These are phyloP conservation scores for Drosophila setosimentum DNA, from an alignment of 2,888 invertebrate species.

Conservation along the genomic window DNA sequence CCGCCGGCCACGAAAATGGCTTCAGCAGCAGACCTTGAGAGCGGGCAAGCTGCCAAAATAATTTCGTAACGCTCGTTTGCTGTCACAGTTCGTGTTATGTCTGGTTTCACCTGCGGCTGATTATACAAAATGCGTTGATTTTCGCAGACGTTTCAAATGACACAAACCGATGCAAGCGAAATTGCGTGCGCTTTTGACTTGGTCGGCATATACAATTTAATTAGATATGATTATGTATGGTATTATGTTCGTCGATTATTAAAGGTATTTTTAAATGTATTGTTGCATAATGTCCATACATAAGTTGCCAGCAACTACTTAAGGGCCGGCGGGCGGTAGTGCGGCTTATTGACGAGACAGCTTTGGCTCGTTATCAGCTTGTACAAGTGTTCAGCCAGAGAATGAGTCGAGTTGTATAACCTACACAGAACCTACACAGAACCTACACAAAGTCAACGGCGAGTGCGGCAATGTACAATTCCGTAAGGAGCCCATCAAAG, in stretches of 20 bases:
- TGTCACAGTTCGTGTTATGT: conserved; percentile 8
- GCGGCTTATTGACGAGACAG: not conserved
- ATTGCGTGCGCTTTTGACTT: not conserved
- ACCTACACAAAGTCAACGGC: not conserved
- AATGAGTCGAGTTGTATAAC: conserved; percentile 49
- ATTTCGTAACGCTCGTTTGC: conserved; percentile 65
- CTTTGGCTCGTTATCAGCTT: conserved; percentile 26
- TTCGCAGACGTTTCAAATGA: conserved; percentile 49
- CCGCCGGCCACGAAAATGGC: conserved; percentile 35
- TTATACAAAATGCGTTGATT: conserved; percentile 24
- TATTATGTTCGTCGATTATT: not conserved
- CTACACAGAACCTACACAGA: not conserved
- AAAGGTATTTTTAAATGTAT: not conserved
- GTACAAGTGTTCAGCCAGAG: conserved; percentile 14
- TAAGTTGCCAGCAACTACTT: conserved; percentile 32
- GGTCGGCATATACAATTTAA: conserved; percentile 20
- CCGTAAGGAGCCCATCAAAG: conserved; percentile 27
- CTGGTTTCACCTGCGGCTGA: conserved; percentile 17
- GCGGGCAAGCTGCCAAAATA: conserved; percentile 69
- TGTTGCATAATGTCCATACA: conserved; percentile 36
- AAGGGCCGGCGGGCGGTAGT: not conserved
- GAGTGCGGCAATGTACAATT: conserved; percentile 6
- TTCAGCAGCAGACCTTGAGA: conserved; percentile 46
- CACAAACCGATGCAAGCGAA: conserved; percentile 10
- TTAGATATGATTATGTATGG: conserved; percentile 23